Evolutionary conservation across 35 echinoderm and acorn worm genomes (phyloP), one percentile per base, ranked within the genome.

Genomic region (Acanthaster planci): DNA sequence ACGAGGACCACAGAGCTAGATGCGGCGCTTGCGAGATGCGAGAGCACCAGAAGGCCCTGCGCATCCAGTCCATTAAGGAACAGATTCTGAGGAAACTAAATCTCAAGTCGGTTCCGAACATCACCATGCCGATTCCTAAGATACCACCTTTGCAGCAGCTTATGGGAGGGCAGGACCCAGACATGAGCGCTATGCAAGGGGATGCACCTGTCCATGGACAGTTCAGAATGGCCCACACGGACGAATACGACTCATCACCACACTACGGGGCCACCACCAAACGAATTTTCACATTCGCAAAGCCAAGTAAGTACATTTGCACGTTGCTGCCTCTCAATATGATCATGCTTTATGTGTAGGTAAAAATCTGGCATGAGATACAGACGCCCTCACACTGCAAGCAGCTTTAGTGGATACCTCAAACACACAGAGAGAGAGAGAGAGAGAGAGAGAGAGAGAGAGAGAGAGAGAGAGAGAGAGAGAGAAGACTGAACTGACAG

Each of bases 261-360:
- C 39, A 38, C 29, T 64, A 57, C 16, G 60, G 64, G 47, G 82
- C 53, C 9, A 92, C 58, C 30, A 67, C 54, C 16, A 84, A 92
- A 82, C 80, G 59, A 67, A 75, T 92, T 18, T 59, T 92, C 35
- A 86, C 84, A n/a, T 92, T 92, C 76, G 90, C 90, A 9, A 86
- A 85, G 76, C 86, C 58, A 82, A 36, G 90, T 92, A 38, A 92
- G 90, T 92, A 85, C 51, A 21, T 21, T 79, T 22, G 7, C 37
- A 68, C 29, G 19, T n/a, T n/a, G n/a, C n/a, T 12, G 4, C 42
- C 4, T 47, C 42, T 47, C 12, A 47, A n/a, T n/a, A n/a, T n/a
- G 42, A 47, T 47, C 12, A 47, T 47, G 42, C 42, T 47, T 47
- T 47, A 47, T 12, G 12, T 47, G 42, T 6, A 47, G 12, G 4